phyloP scores from a whole-genome alignment of 2,888 invertebrate species.

The Dioctria linearis region DNA sequence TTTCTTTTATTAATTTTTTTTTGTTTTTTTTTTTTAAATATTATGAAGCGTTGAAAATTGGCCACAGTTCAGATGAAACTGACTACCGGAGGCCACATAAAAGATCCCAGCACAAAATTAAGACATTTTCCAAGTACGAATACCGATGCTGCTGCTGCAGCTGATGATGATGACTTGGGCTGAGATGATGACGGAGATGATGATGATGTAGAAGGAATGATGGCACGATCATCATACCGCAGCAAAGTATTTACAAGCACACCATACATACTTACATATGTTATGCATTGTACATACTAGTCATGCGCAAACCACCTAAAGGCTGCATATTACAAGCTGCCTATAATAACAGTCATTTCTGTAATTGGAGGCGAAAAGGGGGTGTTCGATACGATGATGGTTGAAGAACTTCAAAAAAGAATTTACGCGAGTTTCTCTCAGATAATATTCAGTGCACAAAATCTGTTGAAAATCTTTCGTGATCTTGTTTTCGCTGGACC shows the following conservation, averaged over 20 bases:
- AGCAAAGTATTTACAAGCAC: background rate
- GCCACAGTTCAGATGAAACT: slow-evolving; percentile 6
- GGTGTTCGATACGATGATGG: slow-evolving; percentile 14
- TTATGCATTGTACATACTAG: background rate
- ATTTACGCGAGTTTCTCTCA: background rate
- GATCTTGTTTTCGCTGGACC: slow-evolving; percentile 23
- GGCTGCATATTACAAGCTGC: slow-evolving; percentile 39
- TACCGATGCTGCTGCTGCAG: background rate
- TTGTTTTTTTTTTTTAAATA: too few species aligned
- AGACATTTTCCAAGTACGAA: slow-evolving; percentile 41
- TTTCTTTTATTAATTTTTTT: too few species aligned
- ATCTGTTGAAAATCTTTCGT: slow-evolving; percentile 22
- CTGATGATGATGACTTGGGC: slow-evolving; percentile 43
- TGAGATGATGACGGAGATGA: slow-evolving; percentile 34
- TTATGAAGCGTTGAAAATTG: slow-evolving; percentile 34
- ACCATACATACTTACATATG: background rate
- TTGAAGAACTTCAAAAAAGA: slow-evolving; percentile 1
- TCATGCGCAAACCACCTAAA: slow-evolving; percentile 44
- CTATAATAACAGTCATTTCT: slow-evolving; percentile 49
- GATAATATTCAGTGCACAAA: background rate
- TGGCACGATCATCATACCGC: slow-evolving; percentile 18
- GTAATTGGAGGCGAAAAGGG: slow-evolving; percentile 49
- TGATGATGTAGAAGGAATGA: slow-evolving; percentile 32
- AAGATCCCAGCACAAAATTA: slow-evolving; percentile 32
- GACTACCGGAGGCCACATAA: slow-evolving; percentile 46